phyloP scores from a whole-genome alignment of 1,140 invertebrate genomes.

The Euschistus heros region DNA sequence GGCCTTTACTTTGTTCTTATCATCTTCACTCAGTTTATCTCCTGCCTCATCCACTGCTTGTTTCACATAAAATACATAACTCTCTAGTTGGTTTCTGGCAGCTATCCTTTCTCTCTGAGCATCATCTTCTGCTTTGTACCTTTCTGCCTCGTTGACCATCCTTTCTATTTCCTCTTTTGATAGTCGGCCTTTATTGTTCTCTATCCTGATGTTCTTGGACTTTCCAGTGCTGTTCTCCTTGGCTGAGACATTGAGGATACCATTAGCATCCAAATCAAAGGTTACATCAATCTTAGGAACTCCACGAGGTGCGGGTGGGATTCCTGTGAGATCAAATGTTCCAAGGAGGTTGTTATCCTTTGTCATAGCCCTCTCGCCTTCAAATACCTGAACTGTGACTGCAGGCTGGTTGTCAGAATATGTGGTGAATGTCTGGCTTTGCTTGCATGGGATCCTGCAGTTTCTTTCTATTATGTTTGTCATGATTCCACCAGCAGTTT shows the following conservation, averaged over 20 bases:
- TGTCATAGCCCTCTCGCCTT: slow-evolving; percentile 69
- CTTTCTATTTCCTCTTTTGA: slow-evolving; percentile 83
- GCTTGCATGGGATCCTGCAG: slow-evolving; percentile 48
- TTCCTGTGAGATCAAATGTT: slow-evolving; percentile 63
- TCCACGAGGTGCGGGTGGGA: slow-evolving; percentile 70
- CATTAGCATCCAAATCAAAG: slow-evolving; percentile 57
- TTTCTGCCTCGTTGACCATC: slow-evolving; percentile 73
- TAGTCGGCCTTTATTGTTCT: slow-evolving; percentile 82
- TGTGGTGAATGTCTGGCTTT: slow-evolving; percentile 49
- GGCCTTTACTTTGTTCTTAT: slow-evolving; percentile 33
- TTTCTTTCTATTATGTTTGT: slow-evolving; percentile 51
- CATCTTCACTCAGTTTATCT: slow-evolving; percentile 36
- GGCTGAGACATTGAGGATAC: slow-evolving; percentile 53
- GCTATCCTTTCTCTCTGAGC: slow-evolving; percentile 40
- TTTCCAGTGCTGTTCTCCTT: slow-evolving; percentile 57
- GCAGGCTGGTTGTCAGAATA: slow-evolving; percentile 57
- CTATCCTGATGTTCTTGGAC: slow-evolving; percentile 45
- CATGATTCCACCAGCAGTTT: slow-evolving; percentile 41
- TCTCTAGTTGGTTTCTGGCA: slow-evolving; percentile 56
- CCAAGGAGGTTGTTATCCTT: slow-evolving; percentile 69
- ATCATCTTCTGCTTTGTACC: slow-evolving; percentile 44
- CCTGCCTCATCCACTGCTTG: slow-evolving; percentile 39
- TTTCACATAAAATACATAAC: slow-evolving; percentile 57
- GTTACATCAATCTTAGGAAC: slow-evolving; percentile 49
- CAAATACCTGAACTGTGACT: slow-evolving; percentile 61